These are phyloP conservation scores for Ardeotis arabs DNA, from an alignment of 2,113 vertebrate genomes.

Conservation along the genomic window DNA sequence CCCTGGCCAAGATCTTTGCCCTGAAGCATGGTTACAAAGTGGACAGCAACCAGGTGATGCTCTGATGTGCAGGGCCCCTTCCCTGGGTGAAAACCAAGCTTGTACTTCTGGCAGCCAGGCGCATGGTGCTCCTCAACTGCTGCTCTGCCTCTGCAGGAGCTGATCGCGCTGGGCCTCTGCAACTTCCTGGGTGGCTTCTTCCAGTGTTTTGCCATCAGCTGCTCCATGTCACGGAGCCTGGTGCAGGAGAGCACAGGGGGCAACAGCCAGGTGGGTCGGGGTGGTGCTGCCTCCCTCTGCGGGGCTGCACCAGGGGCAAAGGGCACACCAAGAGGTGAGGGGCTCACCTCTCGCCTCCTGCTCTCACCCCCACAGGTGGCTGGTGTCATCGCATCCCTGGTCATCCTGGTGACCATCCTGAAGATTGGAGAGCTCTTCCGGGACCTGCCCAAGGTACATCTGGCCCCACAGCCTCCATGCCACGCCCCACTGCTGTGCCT, in stretches of 20 bases:
- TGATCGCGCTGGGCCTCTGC: slow-evolving; percentile 88
- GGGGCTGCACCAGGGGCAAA: neutral
- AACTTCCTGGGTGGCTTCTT: slow-evolving; percentile 89
- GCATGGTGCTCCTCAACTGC: neutral
- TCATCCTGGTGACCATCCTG: slow-evolving; percentile 89
- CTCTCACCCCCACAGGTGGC: slow-evolving; percentile 78
- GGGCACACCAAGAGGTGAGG: fast-evolving
- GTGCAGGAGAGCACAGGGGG: slow-evolving; percentile 92
- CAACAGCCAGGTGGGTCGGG: slow-evolving; percentile 85
- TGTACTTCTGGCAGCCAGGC: neutral
- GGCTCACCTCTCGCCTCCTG: fast-evolving
- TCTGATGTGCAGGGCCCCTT: fast-evolving
- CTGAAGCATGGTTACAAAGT: slow-evolving; percentile 94
- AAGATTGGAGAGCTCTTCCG: slow-evolving; percentile 90
- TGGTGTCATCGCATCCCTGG: slow-evolving; percentile 82
- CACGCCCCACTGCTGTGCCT: neutral
- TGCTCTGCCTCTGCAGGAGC: slow-evolving; percentile 78
- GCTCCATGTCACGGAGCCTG: slow-evolving; percentile 93
- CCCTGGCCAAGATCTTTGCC: slow-evolving; percentile 92
- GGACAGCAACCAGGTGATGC: slow-evolving; percentile 93
- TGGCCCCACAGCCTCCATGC: neutral
- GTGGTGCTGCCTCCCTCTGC: fast-evolving
- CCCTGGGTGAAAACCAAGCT: neutral
- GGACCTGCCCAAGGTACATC: slow-evolving; percentile 88
- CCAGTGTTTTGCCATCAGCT: slow-evolving; percentile 91